phyloP scores from a whole-genome alignment of 2,113 vertebrate species.

The Syngnathus typhle region DNA sequence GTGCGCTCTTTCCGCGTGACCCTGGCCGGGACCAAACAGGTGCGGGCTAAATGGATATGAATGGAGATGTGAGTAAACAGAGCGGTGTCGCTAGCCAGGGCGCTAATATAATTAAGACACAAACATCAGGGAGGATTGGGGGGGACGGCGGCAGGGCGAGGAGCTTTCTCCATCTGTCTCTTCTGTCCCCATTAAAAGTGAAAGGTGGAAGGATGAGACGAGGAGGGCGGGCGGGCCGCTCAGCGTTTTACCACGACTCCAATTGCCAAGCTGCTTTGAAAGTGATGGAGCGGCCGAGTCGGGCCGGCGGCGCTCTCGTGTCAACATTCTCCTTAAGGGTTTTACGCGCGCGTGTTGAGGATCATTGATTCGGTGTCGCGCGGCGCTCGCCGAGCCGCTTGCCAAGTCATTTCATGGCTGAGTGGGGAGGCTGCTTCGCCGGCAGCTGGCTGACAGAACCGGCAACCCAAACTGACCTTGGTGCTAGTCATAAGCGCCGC shows the following conservation, averaged over 20 bases:
- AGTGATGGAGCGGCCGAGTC: conserved; percentile 31
- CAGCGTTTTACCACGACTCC: conserved; percentile 4
- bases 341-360: conserved; percentile 34
- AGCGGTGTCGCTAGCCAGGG: conserved; percentile 86
- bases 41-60: conserved; percentile 99
- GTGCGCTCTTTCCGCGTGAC: conserved; percentile 78
- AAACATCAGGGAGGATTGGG: conserved; percentile 76
- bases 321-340: conserved; percentile 66
- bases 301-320: conserved; percentile 38
- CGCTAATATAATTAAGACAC: conserved; percentile 97
- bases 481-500: conserved; percentile 59
- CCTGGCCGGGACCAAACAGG: conserved; percentile 95
- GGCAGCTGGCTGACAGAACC: conserved; percentile 68
- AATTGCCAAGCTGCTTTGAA: background rate
- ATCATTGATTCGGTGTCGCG: conserved; percentile 62
- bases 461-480: conserved; percentile 69
- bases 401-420: conserved; percentile 72
- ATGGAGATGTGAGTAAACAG: conserved; percentile 97
- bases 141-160: conserved; percentile 74
- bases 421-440: conserved; percentile 60
- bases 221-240: conserved; percentile 8
- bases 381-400: conserved; percentile 49
- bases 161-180: conserved; percentile 89
- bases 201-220: conserved; percentile 40
- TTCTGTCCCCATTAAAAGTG: conserved; percentile 63